A percentile compares a stretch with the other conserved stretches of the same genome.
Evolutionary conservation across 2,797 vertebrate species (phyloP).

Genomic region (Selene dorsalis): DNA sequence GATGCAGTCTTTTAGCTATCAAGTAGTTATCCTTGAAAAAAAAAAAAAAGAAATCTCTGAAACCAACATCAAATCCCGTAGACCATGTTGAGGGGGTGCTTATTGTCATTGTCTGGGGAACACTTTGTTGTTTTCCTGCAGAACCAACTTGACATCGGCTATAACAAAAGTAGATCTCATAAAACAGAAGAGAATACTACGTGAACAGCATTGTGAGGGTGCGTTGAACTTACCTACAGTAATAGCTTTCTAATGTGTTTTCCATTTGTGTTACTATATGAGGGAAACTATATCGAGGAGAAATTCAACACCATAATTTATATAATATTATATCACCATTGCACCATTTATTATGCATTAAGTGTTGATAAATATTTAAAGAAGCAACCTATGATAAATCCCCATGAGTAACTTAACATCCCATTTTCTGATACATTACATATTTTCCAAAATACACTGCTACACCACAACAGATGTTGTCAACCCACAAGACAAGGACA

Average conservation of each 20-base stretch:
- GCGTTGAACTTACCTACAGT: neutral
- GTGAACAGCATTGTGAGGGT: neutral
- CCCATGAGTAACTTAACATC: neutral
- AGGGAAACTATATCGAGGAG: neutral
- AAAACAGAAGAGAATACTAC: too few species aligned
- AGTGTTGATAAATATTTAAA: constrained; percentile 37
- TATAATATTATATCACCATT: constrained; percentile 36
- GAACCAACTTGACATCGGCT: neutral
- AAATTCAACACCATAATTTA: constrained; percentile 7
- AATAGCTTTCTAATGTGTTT: neutral
- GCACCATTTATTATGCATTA: constrained; percentile 44
- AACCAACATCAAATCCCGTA: neutral
- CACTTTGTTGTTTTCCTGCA: neutral
- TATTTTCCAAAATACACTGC: too few species aligned
- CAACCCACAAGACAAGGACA: neutral
- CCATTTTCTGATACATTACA: constrained; percentile 2
- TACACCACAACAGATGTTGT: neutral
- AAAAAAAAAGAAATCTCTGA: too few species aligned
- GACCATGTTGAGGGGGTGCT: neutral
- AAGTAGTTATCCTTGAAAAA: too few species aligned
- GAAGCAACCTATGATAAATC: constrained; percentile 10
- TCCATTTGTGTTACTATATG: neutral
- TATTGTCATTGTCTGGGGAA: neutral
- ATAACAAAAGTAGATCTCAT: too few species aligned
- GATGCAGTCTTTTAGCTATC: too few species aligned